Evolutionary conservation across 2,888 invertebrate genomes (phyloP).

Genomic region (Chalcis sispes): DNA sequence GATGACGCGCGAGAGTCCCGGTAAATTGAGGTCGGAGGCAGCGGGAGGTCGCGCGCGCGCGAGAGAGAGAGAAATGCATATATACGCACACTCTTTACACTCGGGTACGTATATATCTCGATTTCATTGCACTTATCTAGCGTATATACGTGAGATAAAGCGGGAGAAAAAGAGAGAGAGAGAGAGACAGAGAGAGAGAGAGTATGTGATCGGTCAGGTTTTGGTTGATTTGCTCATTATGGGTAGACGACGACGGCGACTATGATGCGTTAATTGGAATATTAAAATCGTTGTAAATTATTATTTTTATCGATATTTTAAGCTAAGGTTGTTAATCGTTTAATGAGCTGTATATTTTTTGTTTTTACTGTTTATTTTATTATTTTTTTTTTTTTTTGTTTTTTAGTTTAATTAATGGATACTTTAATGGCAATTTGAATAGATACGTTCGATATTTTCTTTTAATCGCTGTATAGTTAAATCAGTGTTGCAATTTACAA

Average conservation of each 20-base stretch:
- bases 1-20: slow-evolving; percentile 26
- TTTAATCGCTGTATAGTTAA: too few species aligned
- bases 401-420: too few species aligned
- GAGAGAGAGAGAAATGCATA: neutral
- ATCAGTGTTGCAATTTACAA: too few species aligned
- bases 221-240: neutral
- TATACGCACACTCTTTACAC: neutral
- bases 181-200: too few species aligned
- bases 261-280: slow-evolving; percentile 35
- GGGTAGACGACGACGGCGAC: neutral
- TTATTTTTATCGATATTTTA: neutral
- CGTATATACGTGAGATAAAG: neutral
- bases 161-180: too few species aligned
- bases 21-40: slow-evolving; percentile 49
- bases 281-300: neutral
- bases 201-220: too few species aligned
- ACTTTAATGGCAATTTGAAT: too few species aligned
- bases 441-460: too few species aligned
- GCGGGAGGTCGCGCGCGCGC: slow-evolving; percentile 40
- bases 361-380: too few species aligned
- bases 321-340: too few species aligned
- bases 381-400: too few species aligned
- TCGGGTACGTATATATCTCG: slow-evolving; percentile 1
- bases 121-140: neutral
- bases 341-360: too few species aligned